Conservation (phyloP, 2,113 vertebrate genomes). For the Neodon shergylaensis region DNA sequence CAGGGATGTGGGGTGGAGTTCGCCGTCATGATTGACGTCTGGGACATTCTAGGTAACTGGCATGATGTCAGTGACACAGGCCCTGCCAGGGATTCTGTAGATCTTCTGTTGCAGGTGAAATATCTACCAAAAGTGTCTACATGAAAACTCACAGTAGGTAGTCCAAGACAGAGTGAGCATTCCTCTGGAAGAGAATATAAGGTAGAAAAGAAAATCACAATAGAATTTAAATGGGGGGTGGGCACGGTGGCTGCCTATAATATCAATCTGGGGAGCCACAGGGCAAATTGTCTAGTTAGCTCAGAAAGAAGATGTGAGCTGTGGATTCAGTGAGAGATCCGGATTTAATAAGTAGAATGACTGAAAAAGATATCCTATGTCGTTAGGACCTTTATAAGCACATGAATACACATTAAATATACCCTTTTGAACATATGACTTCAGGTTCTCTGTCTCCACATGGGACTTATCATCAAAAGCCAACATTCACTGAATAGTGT, state of each 20-base stretch:
- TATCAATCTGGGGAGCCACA: background rate
- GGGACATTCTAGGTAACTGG: background rate
- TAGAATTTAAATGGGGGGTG: background rate
- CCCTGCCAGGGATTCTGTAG: background rate
- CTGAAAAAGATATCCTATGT: background rate
- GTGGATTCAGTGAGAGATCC: background rate
- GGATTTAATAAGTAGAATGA: background rate
- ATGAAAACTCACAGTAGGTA: background rate
- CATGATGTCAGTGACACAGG: background rate
- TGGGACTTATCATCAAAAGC: background rate
- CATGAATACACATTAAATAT: background rate
- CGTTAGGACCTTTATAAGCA: background rate
- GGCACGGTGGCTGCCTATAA: background rate
- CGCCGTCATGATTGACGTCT: background rate
- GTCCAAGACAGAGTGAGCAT: background rate
- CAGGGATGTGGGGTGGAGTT: background rate
- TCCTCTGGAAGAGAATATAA: background rate
- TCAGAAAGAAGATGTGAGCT: background rate
- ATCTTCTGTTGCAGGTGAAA: background rate
- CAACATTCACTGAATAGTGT: background rate
- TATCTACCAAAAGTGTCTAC: background rate
- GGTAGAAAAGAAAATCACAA: background rate
- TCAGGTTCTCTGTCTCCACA: background rate
- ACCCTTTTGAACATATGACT: background rate
- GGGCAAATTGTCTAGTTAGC: background rate